Evolutionary conservation across 2,113 vertebrate genomes (phyloP).

Genomic region (Panthera uncia): DNA sequence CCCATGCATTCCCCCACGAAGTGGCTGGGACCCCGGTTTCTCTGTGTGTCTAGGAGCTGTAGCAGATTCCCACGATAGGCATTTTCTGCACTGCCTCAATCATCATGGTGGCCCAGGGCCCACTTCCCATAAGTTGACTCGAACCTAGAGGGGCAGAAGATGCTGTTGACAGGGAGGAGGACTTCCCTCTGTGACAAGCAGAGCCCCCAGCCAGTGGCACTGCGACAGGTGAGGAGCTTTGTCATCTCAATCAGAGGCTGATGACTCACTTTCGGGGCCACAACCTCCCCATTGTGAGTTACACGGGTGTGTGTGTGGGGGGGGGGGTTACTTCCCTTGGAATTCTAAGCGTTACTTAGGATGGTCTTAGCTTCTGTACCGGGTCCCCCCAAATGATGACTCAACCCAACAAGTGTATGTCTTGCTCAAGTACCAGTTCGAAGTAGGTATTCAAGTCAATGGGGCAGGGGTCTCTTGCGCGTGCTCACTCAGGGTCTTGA

Average conservation of each 20-base stretch:
- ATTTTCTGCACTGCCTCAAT: neutral
- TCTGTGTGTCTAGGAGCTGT: neutral
- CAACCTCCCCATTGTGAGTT: neutral
- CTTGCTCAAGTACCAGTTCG: neutral
- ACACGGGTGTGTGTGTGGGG: neutral
- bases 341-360: neutral
- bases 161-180: too few species aligned
- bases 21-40: neutral
- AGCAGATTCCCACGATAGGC: neutral
- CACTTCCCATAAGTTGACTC: neutral
- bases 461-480: neutral
- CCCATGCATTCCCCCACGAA: rapidly evolving
- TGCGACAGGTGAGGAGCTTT: too few species aligned
- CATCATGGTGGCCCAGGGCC: neutral
- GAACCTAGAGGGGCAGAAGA: neutral
- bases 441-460: neutral
- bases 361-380: neutral
- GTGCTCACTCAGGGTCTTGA: neutral
- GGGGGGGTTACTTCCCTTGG: neutral
- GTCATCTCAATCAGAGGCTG: neutral
- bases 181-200: neutral
- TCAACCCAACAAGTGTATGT: neutral
- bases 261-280: neutral
- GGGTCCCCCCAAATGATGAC: neutral
- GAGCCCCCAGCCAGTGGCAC: neutral